Percentiles rank a stretch among this genome's conserved stretches.
phyloP scores from a whole-genome alignment of 1,140 invertebrate species.

The Periplaneta americana region DNA sequence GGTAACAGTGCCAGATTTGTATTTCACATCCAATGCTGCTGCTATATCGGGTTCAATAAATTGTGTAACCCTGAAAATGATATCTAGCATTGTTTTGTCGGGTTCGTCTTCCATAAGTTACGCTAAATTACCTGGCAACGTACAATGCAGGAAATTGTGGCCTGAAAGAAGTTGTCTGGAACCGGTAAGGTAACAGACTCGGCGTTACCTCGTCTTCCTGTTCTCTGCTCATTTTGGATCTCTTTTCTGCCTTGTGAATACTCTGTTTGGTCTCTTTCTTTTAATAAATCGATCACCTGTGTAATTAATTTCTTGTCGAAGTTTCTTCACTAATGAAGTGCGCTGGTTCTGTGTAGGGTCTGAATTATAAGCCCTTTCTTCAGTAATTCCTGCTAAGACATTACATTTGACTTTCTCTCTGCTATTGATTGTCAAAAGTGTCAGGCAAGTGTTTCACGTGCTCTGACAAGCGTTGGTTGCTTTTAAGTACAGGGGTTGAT shows the following conservation, averaged over 20 bases:
- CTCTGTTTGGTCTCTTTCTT: background rate
- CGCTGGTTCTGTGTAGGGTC: background rate
- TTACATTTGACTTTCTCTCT: too few relatives aligned
- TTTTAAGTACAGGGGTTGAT: too few relatives aligned
- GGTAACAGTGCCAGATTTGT: too few relatives aligned
- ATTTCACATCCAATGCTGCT: too few relatives aligned
- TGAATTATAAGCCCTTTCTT: background rate
- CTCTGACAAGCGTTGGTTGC: too few relatives aligned
- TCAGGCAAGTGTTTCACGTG: too few relatives aligned
- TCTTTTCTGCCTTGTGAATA: too few relatives aligned
- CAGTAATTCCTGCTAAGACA: too few relatives aligned
- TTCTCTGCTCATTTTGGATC: too few relatives aligned
- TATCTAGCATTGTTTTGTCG: background rate
- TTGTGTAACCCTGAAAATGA: background rate
- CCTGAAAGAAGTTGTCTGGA: background rate
- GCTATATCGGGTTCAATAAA: too few relatives aligned
- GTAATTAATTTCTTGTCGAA: background rate
- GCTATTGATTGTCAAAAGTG: too few relatives aligned
- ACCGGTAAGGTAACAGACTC: background rate
- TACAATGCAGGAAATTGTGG: background rate
- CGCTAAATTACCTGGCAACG: background rate
- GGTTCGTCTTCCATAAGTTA: background rate
- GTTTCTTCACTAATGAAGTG: background rate
- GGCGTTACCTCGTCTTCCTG: background rate
- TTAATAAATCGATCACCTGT: background rate